phyloP scores from a whole-genome alignment of 2,113 vertebrate species.

The Leiothrix lutea region DNA sequence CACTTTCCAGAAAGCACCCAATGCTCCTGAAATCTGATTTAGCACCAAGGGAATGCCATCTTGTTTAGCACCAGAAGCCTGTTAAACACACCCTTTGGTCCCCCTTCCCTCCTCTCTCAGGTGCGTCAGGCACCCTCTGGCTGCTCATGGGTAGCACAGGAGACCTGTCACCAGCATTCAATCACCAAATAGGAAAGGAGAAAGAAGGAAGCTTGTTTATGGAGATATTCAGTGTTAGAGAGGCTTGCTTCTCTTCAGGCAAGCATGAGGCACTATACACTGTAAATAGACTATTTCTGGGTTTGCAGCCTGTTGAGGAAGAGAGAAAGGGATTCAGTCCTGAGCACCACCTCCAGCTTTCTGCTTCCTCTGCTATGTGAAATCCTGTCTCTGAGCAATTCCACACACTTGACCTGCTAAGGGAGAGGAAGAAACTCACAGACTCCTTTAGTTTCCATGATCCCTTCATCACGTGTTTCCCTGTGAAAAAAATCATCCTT shows the following conservation, averaged over 20 bases:
- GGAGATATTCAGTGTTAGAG: conserved; percentile 1
- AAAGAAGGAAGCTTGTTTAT: background rate
- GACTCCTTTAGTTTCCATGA: background rate
- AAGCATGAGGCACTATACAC: background rate
- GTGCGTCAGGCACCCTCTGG: background rate
- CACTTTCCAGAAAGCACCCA: conserved; percentile 36
- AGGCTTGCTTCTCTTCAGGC: background rate
- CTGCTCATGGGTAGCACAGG: background rate
- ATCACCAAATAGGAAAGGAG: background rate
- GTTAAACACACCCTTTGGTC: background rate
- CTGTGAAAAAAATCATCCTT: background rate
- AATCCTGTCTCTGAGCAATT: background rate
- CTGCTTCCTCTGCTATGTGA: background rate
- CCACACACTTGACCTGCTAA: background rate
- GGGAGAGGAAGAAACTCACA: background rate
- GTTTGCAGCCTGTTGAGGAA: conserved; percentile 6
- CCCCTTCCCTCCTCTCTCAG: background rate
- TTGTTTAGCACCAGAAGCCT: conserved; percentile 64
- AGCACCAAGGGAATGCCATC: conserved; percentile 52
- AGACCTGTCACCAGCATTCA: background rate
- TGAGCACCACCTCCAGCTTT: background rate
- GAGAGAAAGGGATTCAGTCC: background rate
- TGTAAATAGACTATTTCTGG: background rate
- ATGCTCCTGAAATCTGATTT: conserved; percentile 38
- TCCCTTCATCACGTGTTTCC: background rate